These are phyloP conservation scores for Regulus satrapa DNA, from an alignment of 2,113 vertebrate genomes.

Conservation along the genomic window DNA sequence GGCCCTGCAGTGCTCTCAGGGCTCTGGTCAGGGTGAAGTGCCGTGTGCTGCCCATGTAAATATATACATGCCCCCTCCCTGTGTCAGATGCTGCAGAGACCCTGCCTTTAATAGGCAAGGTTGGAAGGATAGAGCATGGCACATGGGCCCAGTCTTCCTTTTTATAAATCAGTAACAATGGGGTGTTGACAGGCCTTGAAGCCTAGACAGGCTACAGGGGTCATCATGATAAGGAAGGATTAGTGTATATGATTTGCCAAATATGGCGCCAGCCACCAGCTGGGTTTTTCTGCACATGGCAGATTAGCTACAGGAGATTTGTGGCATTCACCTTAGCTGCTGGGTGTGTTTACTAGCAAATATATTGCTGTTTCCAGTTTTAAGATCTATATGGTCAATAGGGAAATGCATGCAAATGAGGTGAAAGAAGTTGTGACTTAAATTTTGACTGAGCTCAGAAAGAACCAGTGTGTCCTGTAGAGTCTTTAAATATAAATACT, in stretches of 20 bases:
- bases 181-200: slow-evolving; percentile 59
- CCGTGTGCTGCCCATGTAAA: slow-evolving; percentile 6
- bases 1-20: not conserved
- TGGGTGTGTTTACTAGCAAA: not conserved
- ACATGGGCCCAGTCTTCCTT: not conserved
- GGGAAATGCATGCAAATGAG: not conserved
- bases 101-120: slow-evolving; percentile 65
- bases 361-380: not conserved
- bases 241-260: slow-evolving; percentile 41
- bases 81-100: not conserved
- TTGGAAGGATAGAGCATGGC: not conserved
- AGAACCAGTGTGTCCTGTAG: not conserved
- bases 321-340: not conserved
- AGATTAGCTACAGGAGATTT: not conserved
- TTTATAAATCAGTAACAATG: slow-evolving; percentile 42
- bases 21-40: not conserved
- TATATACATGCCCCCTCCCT: not conserved
- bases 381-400: not conserved
- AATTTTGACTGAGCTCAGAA: not conserved
- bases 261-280: slow-evolving; percentile 22
- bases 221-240: slow-evolving; percentile 41
- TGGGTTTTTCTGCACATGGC: not conserved
- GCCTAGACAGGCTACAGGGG: slow-evolving; percentile 17
- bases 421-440: not conserved
- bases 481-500: not conserved